A percentile compares a stretch with the other conserved stretches of the same genome.
phyloP scores from a whole-genome alignment of 2,888 invertebrate species.

The Parnassius mnemosyne region DNA sequence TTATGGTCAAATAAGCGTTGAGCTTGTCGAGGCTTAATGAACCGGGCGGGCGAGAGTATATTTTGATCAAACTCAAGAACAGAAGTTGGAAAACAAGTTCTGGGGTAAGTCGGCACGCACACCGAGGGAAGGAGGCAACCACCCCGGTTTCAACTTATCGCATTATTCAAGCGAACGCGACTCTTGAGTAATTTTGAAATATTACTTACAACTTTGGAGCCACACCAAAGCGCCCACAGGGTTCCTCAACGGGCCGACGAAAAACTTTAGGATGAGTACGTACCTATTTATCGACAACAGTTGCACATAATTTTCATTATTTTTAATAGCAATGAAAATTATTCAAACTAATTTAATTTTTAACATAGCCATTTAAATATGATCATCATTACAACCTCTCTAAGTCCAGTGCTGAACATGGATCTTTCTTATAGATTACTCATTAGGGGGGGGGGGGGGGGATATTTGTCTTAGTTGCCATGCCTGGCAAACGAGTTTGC shows the following conservation, averaged over 20 bases:
- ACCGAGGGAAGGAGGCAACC: slow-evolving; percentile 42
- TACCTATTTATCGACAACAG: no score
- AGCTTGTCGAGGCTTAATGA: slow-evolving; percentile 33
- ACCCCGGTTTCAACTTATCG: slow-evolving; percentile 68
- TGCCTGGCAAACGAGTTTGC: no score
- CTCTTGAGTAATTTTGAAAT: slow-evolving; percentile 81
- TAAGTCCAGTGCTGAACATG: no score
- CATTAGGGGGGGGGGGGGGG: no score
- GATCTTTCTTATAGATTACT: no score
- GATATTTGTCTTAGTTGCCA: no score
- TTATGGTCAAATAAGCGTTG: slow-evolving; percentile 22
- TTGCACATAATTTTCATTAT: no score
- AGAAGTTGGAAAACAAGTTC: slow-evolving; percentile 75
- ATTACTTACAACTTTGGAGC: slow-evolving; percentile 80
- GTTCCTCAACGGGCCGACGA: slow-evolving; percentile 49
- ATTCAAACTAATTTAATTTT: no score
- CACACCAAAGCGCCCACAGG: slow-evolving; percentile 55
- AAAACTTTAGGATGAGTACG: slow-evolving; percentile 39
- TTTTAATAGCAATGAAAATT: no score
- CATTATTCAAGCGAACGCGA: slow-evolving; percentile 79
- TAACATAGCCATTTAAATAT: no score
- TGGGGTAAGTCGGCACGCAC: slow-evolving; percentile 66
- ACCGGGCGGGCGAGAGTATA: slow-evolving; percentile 61
- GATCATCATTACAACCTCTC: no score
- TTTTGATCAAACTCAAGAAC: slow-evolving; percentile 74